Base-by-base conservation (phyloP, 2,113 vertebrate species). In the Rhabdornis inornatus region DNA sequence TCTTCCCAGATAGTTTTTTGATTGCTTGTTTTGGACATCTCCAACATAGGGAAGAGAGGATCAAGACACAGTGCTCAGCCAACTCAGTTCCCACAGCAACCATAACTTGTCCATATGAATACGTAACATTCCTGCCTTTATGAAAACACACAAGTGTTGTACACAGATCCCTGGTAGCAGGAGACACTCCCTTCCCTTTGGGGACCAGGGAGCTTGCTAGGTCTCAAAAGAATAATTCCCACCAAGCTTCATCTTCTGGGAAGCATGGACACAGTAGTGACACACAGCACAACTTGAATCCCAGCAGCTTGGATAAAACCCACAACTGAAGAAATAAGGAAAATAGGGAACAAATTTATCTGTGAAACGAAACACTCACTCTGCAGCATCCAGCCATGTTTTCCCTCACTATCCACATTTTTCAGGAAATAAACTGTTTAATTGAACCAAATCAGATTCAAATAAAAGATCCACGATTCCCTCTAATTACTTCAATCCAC, bases 41-140 rank as follows among this genome's bases (percentile, higher is more conserved):
- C 37, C 68, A 79, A 55, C 40, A 13, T 0, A 37, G 37, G 77
- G 74, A 91, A 7, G 63, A 88, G 35, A 93, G 22, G 92, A 83
- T 80, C 57, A 94, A 95, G 71, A 83, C 93, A 91, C 47, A 83
- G 4, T 80, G 68, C 93, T 93, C 76, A 88, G 82, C 78, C 93
- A 94, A 92, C 92, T 86, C 92, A 56, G 96, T 96, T 97, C 96
- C 96, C 96, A 96, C 94, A 97, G 95, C 95, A 97, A 97, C 96
- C 92, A 90, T 77, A 94, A 90, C 94, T 87, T 83, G 86, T 71
- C 90, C 86, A 74, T 91, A 94, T 89, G 88, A 90, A 96, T 84
- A 92, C 76, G 83, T 56, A 94, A 68, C 52, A 64, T 77, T 60
- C 35, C 60, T 37, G 47, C 2, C 0, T 87, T 88, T 64, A 88